Evolutionary conservation across 2,888 invertebrate genomes (phyloP), one percentile per base, ranked within the genome.

Genomic region (Heliconius cydno): DNA sequence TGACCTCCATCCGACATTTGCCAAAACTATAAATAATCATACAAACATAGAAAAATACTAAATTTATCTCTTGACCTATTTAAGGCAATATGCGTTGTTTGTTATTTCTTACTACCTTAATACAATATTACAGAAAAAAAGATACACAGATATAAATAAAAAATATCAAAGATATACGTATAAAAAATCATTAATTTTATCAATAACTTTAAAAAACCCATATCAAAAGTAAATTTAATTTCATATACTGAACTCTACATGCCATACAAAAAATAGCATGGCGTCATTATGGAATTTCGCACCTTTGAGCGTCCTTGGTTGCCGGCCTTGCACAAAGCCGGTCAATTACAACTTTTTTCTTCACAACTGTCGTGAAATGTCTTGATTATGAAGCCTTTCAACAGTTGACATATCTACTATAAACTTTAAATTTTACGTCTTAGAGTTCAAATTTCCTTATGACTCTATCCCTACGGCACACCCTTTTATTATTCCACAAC

Each of bases 261-360:
- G 5, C 70, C 6, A 3, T 4, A 57, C n/a, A 46, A 34, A 67
- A 67, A 57, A 41, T 65, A 65, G 12, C 41, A 22, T 65, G 22
- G 25, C 65, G 34, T 72, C 52, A n/a, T 72, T 72, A 57, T 34
- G 15, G 52, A 72, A 73, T 60, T 41, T 70, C 60, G 41, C 46
- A 67, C n/a, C 67, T 67, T 76, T 34, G 63, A 28, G 41, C 77
- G 71, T 71, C 77, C 63, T 77, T 63, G 63, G 41, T 19, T 28
- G n/a, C 10, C 65, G 72, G 72, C 78, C 78, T 78, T 78, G 78
- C 52, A 66, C n/a, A 78, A 73, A 72, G 65, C 63, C 72, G 72
- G 77, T 77, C 71, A 72, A 67, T 73, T 73, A 72, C 78, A 72
- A 78, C 46, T 65, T 78, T 78, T 77, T 77, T 77, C 34, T 78